A percentile compares a stretch with the other conserved stretches of the same genome.
These are phyloP conservation scores for Danio choprae DNA, from an alignment of 2,797 vertebrate genomes.

Conservation along the genomic window DNA sequence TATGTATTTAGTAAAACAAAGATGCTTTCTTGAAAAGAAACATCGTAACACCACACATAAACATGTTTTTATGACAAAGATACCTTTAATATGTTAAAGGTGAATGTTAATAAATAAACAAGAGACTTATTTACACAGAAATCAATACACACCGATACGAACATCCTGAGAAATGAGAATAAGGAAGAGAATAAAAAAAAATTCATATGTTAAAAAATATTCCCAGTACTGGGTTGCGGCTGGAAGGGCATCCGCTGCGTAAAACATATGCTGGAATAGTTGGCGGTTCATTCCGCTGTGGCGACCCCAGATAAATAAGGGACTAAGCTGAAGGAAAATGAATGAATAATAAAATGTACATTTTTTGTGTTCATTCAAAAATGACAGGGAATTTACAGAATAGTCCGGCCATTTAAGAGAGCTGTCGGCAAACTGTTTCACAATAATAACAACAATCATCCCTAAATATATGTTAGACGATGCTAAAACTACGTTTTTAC, in stretches of 20 bases:
- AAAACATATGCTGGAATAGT: no score
- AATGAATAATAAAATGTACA: background rate
- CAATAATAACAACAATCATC: background rate
- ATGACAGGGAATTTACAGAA: background rate
- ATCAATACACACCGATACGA: conserved; percentile 19
- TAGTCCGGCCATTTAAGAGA: background rate
- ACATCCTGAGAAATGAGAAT: background rate
- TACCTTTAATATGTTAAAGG: conserved; percentile 8
- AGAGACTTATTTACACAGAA: conserved; percentile 18
- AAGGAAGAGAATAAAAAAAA: background rate
- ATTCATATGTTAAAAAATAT: background rate
- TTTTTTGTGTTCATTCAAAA: background rate
- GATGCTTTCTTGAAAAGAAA: no score
- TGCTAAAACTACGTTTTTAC: background rate
- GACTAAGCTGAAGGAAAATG: no score
- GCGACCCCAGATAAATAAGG: no score
- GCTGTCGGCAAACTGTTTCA: background rate
- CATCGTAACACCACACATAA: background rate
- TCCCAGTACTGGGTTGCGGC: no score
- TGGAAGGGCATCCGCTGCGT: no score
- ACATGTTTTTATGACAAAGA: background rate
- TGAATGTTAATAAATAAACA: conserved; percentile 26
- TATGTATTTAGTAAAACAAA: background rate
- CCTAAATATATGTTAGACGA: background rate
- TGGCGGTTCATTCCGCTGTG: no score